Conservation (phyloP, 2,888 invertebrate genomes). For the Phalera bucephala region DNA sequence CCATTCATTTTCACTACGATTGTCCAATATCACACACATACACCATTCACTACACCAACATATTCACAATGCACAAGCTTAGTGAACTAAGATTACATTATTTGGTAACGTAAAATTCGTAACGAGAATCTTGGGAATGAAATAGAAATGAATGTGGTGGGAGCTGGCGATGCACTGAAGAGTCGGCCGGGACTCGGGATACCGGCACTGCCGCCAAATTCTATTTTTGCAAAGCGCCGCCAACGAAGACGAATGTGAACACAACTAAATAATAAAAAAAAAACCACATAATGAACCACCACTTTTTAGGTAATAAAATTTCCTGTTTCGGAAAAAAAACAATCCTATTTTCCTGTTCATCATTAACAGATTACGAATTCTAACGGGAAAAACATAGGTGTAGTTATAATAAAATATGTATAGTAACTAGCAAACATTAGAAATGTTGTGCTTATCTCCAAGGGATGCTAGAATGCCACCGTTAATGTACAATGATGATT, state of each 20-base stretch:
- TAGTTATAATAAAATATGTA: too few species aligned
- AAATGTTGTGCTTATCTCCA: too few species aligned
- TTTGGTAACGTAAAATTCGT: constrained; percentile 6
- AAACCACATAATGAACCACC: background rate
- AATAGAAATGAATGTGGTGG: constrained; percentile 60
- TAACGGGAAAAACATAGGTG: too few species aligned
- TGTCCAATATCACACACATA: constrained; percentile 34
- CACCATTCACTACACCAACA: constrained; percentile 23
- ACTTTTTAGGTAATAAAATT: constrained; percentile 21
- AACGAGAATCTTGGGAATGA: constrained; percentile 22
- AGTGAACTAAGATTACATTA: constrained; percentile 6
- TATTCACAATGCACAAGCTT: constrained; percentile 8
- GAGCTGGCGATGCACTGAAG: constrained; percentile 68
- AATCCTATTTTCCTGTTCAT: too few species aligned
- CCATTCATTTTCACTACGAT: constrained; percentile 74
- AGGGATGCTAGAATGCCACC: constrained; percentile 11
- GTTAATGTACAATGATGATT: constrained; percentile 62
- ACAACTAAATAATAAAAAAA: constrained; percentile 64
- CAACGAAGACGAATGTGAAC: constrained; percentile 69
- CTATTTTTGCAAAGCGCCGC: constrained; percentile 82
- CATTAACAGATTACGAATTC: too few species aligned
- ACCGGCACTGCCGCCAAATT: constrained; percentile 75
- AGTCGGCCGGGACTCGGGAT: constrained; percentile 67
- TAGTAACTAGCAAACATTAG: too few species aligned
- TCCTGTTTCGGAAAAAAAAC: constrained; percentile 22